phyloP scores from a whole-genome alignment of 1,140 invertebrate species.

The Medauroidea extradentata region DNA sequence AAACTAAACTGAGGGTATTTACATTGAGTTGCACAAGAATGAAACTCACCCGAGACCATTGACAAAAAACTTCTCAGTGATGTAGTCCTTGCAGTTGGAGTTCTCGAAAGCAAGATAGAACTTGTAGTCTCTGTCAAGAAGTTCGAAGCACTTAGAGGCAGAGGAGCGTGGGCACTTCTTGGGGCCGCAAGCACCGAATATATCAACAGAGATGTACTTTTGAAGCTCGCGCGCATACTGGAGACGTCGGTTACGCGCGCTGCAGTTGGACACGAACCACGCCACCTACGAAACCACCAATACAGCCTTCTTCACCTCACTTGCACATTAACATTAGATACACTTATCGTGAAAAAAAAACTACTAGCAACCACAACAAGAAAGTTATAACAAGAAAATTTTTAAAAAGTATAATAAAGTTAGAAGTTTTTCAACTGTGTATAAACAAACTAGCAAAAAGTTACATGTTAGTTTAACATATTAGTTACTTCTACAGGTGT shows the following conservation, averaged over 20 bases:
- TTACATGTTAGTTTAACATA: too few relatives aligned
- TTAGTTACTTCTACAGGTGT: too few relatives aligned
- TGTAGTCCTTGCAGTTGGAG: constrained; percentile 93
- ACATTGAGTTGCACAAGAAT: too few relatives aligned
- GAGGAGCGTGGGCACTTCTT: constrained; percentile 77
- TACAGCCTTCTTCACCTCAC: background rate
- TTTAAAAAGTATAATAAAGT: too few relatives aligned
- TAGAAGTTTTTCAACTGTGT: too few relatives aligned
- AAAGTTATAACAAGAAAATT: too few relatives aligned
- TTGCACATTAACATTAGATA: background rate
- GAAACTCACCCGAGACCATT: constrained; percentile 76
- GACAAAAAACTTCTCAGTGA: constrained; percentile 96
- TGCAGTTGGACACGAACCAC: constrained; percentile 97
- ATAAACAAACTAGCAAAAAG: too few relatives aligned
- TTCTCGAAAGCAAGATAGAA: constrained; percentile 98
- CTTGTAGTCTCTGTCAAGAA: constrained; percentile 93
- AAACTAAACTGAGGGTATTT: background rate
- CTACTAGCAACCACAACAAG: too few relatives aligned
- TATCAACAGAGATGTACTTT: constrained; percentile 86
- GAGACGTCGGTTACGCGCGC: constrained; percentile 78
- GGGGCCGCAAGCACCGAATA: constrained; percentile 87
- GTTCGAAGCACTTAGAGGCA: constrained; percentile 78
- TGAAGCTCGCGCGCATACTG: constrained; percentile 81
- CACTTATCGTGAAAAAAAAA: background rate
- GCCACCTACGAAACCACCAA: constrained; percentile 58